Conservation (phyloP, 2,113 vertebrate genomes). For the Cynocephalus volans region DNA sequence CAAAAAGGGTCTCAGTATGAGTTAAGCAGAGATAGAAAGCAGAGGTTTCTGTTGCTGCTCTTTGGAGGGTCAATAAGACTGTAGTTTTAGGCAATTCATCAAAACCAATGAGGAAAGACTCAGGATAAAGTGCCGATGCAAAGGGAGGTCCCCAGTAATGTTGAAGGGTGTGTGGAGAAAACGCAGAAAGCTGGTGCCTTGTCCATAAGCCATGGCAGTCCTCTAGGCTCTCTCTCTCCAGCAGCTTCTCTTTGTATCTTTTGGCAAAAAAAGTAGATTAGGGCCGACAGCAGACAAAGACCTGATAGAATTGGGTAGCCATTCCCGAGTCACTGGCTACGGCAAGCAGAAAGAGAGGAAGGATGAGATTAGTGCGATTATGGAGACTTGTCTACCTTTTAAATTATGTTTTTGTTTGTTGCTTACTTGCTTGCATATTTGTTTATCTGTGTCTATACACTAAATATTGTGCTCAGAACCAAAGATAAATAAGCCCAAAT, state of each 20-base stretch:
- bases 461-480: background rate
- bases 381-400: background rate
- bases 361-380: accelerated
- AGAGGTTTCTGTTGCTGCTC: background rate
- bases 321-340: background rate
- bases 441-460: background rate
- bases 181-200: background rate
- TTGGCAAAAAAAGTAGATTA: conserved; percentile 12
- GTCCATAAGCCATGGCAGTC: background rate
- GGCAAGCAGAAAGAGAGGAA: background rate
- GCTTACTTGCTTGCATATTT: background rate
- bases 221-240: background rate
- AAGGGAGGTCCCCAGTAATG: too few relatives aligned
- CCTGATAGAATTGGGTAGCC: background rate
- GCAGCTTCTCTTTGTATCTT: background rate
- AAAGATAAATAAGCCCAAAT: background rate
- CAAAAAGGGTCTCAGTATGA: background rate
- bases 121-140: background rate
- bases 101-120: background rate
- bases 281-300: background rate
- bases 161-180: background rate
- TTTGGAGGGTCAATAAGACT: background rate
- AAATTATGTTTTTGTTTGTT: background rate
- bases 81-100: background rate
- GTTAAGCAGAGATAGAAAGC: background rate